These are phyloP conservation scores for Mesodorylaimus sp. DNA, from an alignment of 2,888 invertebrate species.

Conservation along the genomic window DNA sequence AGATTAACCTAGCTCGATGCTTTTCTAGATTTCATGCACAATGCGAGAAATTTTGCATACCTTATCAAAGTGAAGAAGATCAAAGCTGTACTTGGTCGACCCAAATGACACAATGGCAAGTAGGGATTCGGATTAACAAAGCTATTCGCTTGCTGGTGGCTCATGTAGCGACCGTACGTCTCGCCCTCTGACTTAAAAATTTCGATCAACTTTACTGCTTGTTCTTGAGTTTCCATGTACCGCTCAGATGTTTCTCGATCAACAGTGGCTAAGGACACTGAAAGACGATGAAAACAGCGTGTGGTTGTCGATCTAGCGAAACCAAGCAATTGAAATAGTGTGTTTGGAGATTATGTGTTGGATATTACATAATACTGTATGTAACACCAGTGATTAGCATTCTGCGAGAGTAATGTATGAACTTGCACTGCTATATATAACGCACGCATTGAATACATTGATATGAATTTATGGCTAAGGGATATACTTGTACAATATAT, in stretches of 20 bases:
- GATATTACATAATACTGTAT: too few relatives aligned
- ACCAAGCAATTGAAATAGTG: not conserved
- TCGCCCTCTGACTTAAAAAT: slow-evolving; percentile 71
- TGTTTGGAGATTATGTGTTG: too few relatives aligned
- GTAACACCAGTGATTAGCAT: too few relatives aligned
- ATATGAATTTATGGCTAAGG: too few relatives aligned
- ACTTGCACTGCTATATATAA: too few relatives aligned
- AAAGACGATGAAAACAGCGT: too few relatives aligned
- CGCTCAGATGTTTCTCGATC: slow-evolving; percentile 65
- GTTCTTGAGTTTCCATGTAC: slow-evolving; percentile 77
- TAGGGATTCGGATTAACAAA: not conserved
- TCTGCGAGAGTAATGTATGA: too few relatives aligned
- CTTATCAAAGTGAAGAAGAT: slow-evolving; percentile 1
- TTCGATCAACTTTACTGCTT: slow-evolving; percentile 72
- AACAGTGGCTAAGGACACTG: slow-evolving; percentile 56
- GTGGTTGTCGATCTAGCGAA: not conserved
- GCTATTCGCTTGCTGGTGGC: slow-evolving; percentile 8
- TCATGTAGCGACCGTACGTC: slow-evolving; percentile 46
- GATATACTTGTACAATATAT: too few relatives aligned
- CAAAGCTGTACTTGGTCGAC: slow-evolving; percentile 1
- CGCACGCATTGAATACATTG: too few relatives aligned
- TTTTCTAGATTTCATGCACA: slow-evolving; percentile 7
- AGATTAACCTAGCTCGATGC: slow-evolving; percentile 5
- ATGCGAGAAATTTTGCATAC: not conserved
- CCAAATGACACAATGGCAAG: slow-evolving; percentile 7